Evolutionary conservation across 2,888 invertebrate species (phyloP), one percentile per base, ranked within the genome.

Genomic region (Tridacna gigas): DNA sequence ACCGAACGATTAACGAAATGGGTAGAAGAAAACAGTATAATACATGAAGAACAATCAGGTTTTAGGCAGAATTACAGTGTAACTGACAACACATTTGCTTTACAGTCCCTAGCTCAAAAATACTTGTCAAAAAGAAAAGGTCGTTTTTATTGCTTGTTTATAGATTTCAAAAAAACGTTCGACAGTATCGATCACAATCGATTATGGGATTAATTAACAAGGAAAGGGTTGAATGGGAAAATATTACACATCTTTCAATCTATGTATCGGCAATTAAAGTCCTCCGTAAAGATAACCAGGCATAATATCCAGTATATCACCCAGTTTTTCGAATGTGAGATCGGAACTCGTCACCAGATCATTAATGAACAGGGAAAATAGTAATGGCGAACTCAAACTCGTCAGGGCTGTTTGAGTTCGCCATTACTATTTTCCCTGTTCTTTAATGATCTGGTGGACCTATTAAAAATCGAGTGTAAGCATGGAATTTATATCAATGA

Each of bases 291-390:
- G 51, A 13, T 51, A 13, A 51, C 51, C 12, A 51, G 12, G 12
- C 13, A 51, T 51, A 51, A 51, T 51, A 61, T n/a, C 61, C 28
- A 9, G 12, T 15, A 61, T n/a, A n/a, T 75, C 5, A 61, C 74
- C 3, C 26, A 61, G n/a, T 75, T 75, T 63, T 75, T 75, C 61
- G 45, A 75, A 37, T 75, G 74, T 22, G 26, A 28, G 20, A 75
- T 75, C 20, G 74, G 74, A 26, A 75, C 74, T 20, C 51, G 12
- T 13, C 37, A 75, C 45, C 15, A 75, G n/a, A 45, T 75, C 74
- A 60, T 75, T 75, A 13, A 75, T 75, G 22, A 75, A 75, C 7
- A 75, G 45, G 61, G 60, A 61, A 63, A 75, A 60, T n/a, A 75
- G 28, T 75, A 61, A 48, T 22, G 63, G 74, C 13, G 74, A 75